Conservation (phyloP, 2,888 invertebrate genomes). For the Dolichomitus sp. region DNA sequence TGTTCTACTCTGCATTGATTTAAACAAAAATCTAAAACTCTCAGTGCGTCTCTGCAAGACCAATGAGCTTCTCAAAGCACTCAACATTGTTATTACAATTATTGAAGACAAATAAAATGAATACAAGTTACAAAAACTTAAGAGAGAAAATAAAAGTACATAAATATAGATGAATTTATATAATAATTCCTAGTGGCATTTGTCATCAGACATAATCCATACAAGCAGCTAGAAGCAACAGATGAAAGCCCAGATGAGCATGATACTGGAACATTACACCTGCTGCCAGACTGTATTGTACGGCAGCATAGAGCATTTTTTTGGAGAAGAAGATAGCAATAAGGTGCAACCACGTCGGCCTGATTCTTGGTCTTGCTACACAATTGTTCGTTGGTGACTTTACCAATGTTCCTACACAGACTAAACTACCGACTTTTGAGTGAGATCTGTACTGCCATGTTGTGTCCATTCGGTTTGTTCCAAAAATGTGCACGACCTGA, state of each 20-base stretch:
- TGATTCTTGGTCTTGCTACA: conserved; percentile 47
- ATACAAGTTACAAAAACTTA: conserved; percentile 7
- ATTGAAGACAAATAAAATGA: conserved; percentile 1
- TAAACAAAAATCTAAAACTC: conserved; percentile 12
- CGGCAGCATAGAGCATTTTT: conserved; percentile 75
- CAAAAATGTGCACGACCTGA: neutral
- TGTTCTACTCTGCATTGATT: neutral
- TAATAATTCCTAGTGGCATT: neutral
- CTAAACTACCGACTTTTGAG: conserved; percentile 63
- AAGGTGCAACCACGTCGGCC: conserved; percentile 75
- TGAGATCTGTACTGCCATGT: conserved; percentile 70
- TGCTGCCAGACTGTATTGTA: conserved; percentile 73
- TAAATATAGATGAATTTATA: conserved; percentile 14
- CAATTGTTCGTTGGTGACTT: conserved; percentile 8
- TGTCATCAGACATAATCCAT: conserved; percentile 72
- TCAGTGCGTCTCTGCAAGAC: neutral
- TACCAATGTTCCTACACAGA: conserved; percentile 50
- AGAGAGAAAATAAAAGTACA: neutral
- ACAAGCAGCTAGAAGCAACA: conserved; percentile 74
- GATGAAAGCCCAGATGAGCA: conserved; percentile 72
- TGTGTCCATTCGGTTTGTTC: conserved; percentile 68
- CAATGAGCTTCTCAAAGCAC: conserved; percentile 13
- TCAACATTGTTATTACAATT: conserved; percentile 43
- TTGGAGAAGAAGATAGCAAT: conserved; percentile 76
- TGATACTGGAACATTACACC: conserved; percentile 76